These are phyloP conservation scores for Incurvaria masculella DNA, from an alignment of 2,888 invertebrate species.

Conservation along the genomic window DNA sequence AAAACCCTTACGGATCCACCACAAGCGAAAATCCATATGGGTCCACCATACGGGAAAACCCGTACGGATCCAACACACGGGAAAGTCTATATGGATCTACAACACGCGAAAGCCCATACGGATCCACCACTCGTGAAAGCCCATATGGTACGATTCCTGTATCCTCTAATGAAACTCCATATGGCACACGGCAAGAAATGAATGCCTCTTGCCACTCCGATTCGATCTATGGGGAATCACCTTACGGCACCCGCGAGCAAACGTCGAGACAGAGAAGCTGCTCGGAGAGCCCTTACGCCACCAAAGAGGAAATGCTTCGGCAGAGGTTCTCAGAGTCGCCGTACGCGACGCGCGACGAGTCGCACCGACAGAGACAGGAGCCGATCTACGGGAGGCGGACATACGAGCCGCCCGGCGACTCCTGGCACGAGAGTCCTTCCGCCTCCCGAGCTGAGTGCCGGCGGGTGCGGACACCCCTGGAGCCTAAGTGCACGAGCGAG, in stretches of 20 bases:
- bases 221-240: conserved; percentile 35
- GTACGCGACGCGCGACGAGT: conserved; percentile 48
- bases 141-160: too few species aligned
- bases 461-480: conserved; percentile 39
- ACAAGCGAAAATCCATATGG: neutral
- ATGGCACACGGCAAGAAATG: conserved; percentile 29
- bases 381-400: conserved; percentile 43
- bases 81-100: too few species aligned
- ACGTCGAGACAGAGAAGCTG: conserved; percentile 38
- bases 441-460: conserved; percentile 38
- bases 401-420: conserved; percentile 41
- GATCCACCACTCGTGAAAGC: conserved; percentile 5
- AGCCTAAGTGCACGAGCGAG: conserved; percentile 48
- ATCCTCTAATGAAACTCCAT: conserved; percentile 12
- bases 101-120: conserved; percentile 20
- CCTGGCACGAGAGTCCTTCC: conserved; percentile 43
- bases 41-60: conserved; percentile 22
- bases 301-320: conserved; percentile 51
- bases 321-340: conserved; percentile 51
- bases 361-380: conserved; percentile 46
- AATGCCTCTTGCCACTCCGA: conserved; percentile 29
- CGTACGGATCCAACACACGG: conserved; percentile 16
- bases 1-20: neutral
- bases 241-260: conserved; percentile 49
- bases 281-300: conserved; percentile 42